Percentiles rank a stretch among this genome's conserved stretches.
phyloP scores from a whole-genome alignment of 2,888 invertebrate genomes.

The Drosophila tanythrix region DNA sequence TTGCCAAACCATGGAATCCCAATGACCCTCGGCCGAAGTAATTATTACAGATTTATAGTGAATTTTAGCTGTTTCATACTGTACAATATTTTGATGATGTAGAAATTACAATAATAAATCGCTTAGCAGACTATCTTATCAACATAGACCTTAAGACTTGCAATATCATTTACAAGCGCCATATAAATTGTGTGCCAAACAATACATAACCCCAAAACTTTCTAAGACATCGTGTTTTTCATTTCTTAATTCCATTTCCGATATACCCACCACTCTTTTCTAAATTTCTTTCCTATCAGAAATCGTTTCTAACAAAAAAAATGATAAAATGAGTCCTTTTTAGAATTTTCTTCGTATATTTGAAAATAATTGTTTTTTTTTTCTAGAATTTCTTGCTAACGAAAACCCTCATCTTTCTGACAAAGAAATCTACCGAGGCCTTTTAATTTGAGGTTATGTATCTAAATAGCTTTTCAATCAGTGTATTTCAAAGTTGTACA shows the following conservation, averaged over 20 bases:
- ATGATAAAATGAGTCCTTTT: too few species aligned
- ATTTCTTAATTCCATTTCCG: too few species aligned
- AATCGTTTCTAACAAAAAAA: too few species aligned
- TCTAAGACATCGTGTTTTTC: background rate
- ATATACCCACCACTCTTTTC: too few species aligned
- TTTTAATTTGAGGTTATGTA: background rate
- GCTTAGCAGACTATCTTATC: background rate
- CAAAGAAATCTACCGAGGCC: background rate
- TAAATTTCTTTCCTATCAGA: too few species aligned
- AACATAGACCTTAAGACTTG: background rate
- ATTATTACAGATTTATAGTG: background rate
- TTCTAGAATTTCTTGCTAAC: background rate
- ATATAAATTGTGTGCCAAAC: background rate
- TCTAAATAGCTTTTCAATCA: constrained; percentile 18
- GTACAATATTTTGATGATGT: background rate
- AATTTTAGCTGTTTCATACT: background rate
- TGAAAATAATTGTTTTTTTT: too few species aligned
- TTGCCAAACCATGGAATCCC: constrained; percentile 43
- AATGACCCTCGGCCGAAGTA: constrained; percentile 25
- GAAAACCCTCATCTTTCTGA: background rate
- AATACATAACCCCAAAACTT: background rate
- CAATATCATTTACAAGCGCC: background rate
- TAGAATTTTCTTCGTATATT: too few species aligned
- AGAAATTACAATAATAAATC: background rate
- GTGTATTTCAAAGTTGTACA: background rate